Evolutionary conservation across 1,140 invertebrate species (phyloP).

Genomic region (Drosophila repleta): DNA sequence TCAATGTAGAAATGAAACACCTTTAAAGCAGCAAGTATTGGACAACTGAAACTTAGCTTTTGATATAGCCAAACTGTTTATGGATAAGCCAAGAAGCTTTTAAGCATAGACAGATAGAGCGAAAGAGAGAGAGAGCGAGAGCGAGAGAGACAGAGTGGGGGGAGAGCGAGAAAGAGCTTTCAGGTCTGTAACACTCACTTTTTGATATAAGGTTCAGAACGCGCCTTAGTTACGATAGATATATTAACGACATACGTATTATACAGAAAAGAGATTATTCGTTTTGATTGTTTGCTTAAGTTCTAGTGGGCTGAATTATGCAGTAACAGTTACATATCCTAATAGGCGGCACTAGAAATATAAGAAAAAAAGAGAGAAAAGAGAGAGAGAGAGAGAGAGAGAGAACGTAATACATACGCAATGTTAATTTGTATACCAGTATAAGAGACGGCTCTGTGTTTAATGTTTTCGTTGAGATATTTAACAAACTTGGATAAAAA

Average conservation of each 20-base stretch:
- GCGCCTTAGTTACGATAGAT: slow-evolving; percentile 32
- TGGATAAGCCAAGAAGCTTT: slow-evolving; percentile 50
- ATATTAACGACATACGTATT: slow-evolving; percentile 14
- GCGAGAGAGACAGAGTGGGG: slow-evolving; percentile 5
- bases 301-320: slow-evolving; percentile 74
- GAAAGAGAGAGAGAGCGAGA: background rate
- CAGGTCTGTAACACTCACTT: slow-evolving; percentile 45
- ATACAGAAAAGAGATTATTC: slow-evolving; percentile 35
- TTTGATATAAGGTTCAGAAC: slow-evolving; percentile 43
- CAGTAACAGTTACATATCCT: slow-evolving; percentile 84
- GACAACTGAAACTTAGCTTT: slow-evolving; percentile 61
- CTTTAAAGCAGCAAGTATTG: slow-evolving; percentile 75
- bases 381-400: slow-evolving; percentile 65
- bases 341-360: slow-evolving; percentile 84
- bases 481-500: slow-evolving; percentile 21
- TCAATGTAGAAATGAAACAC: slow-evolving; percentile 63
- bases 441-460: slow-evolving; percentile 26
- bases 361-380: slow-evolving; percentile 67
- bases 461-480: slow-evolving; percentile 18
- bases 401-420: slow-evolving; percentile 67
- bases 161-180: slow-evolving; percentile 28
- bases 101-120: slow-evolving; percentile 18
- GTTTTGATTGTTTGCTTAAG: slow-evolving; percentile 67
- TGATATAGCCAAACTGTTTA: slow-evolving; percentile 41
- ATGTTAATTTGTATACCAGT: slow-evolving; percentile 65